Base-by-base conservation (phyloP, 2,888 invertebrate species). In the Lepidonotus clava region DNA sequence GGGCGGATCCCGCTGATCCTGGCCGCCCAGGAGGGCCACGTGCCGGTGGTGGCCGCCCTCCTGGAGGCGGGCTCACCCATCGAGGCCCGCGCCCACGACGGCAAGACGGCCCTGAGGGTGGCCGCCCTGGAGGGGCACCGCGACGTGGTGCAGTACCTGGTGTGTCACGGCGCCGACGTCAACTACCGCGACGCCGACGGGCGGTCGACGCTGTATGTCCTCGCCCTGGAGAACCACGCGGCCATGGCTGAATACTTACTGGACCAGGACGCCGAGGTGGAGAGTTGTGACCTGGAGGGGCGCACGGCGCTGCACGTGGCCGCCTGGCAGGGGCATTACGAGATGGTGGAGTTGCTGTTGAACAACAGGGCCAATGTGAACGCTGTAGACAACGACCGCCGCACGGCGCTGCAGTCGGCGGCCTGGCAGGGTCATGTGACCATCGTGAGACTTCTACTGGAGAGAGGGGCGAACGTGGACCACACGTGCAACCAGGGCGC, bases 401-500 rank as follows among this genome's bases (percentile, higher is more conserved):
- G 98, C 87, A 98, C 98, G 0, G 97, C 98, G 0, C 95, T 98
- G 89, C 98, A 98, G 95, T 98, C 98, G 51, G 98, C 98, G 24
- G 97, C 98, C 84, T 98, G 98, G 98, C 97, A 98, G 93, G 98
- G 98, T 0, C 97, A 98, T 92, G 96, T 96, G 56, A 96, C 96
- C 83, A 97, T 97, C 61, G 97, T 98, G 89, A 96, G 96, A 87
- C 95, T 98, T 56, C 90, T 95, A 53, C 95, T 98, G 71, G 96
- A 96, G 91, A 96, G 96, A 90, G 97, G 97, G 5, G 98, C 98
- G 0, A 94, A 95, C 86, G 97, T 98, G 28, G 96, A 98, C 94
- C 98, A 98, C 91, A 97, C 97, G 0, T 98, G 98, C 93, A 97
- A 98, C 92, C 98, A 98, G 95, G 98, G 98, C 34, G 98, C 98